phyloP scores from a whole-genome alignment of 1,140 invertebrate species.

The Lerema accius region DNA sequence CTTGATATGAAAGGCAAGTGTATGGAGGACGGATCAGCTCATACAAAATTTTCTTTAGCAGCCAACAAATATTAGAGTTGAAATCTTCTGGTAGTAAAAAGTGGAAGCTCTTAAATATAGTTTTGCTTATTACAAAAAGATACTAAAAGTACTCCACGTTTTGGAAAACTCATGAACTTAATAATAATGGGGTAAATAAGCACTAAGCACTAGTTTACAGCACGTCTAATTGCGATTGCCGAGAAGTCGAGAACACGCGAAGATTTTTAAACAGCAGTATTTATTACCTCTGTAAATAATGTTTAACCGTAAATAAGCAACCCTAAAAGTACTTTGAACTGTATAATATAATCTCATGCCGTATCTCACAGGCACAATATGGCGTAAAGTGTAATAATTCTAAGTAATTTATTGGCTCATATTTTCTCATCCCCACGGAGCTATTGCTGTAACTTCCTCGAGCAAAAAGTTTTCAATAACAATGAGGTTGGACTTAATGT shows the following conservation, averaged over 20 bases:
- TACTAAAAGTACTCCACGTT: too few species aligned
- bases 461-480: constrained; percentile 25
- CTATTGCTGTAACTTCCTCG: constrained; percentile 21
- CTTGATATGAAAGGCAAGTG: constrained; percentile 7
- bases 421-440: constrained; percentile 27
- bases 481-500: constrained; percentile 7
- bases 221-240: too few species aligned
- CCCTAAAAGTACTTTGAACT: neutral
- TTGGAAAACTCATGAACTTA: too few species aligned
- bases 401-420: constrained; percentile 25
- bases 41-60: neutral
- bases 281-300: neutral
- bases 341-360: constrained; percentile 15
- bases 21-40: neutral
- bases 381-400: constrained; percentile 31
- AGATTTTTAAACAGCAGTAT: too few species aligned
- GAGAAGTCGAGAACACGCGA: too few species aligned
- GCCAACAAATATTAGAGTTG: neutral
- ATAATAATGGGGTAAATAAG: too few species aligned
- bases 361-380: constrained; percentile 29
- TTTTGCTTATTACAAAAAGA: too few species aligned
- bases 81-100: too few species aligned
- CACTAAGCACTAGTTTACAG: too few species aligned
- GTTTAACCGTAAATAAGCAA: neutral
- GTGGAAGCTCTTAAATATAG: too few species aligned